A percentile compares a stretch with the other conserved stretches of the same genome.
phyloP scores from a whole-genome alignment of 2,797 vertebrate genomes.

The Rhadinocentrus ornatus region DNA sequence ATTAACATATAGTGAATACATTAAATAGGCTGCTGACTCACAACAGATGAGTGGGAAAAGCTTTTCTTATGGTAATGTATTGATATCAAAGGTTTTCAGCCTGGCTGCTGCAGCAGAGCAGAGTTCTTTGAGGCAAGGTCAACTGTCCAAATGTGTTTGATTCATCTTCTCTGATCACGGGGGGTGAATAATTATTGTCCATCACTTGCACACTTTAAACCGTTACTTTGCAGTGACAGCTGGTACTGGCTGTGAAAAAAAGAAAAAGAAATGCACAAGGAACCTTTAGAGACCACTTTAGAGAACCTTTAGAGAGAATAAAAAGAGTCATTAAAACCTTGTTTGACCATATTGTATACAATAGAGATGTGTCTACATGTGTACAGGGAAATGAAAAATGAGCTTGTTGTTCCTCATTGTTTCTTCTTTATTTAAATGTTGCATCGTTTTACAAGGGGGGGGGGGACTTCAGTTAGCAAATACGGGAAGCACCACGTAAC shows the following conservation, averaged over 20 bases:
- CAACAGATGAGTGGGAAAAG: neutral
- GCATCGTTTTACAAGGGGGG: slow-evolving; percentile 12
- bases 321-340: slow-evolving; percentile 22
- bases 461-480: slow-evolving; percentile 33
- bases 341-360: slow-evolving; percentile 26
- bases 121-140: slow-evolving; percentile 42
- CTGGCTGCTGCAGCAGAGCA: neutral
- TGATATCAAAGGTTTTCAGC: slow-evolving; percentile 19
- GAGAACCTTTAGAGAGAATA: no score
- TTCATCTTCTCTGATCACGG: slow-evolving; percentile 38
- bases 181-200: slow-evolving; percentile 45
- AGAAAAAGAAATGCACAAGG: neutral
- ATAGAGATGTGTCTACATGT: neutral
- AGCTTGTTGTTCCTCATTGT: slow-evolving; percentile 14
- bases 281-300: slow-evolving; percentile 28
- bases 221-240: slow-evolving; percentile 31
- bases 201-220: slow-evolving; percentile 24
- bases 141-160: slow-evolving; percentile 37
- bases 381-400: slow-evolving; percentile 34
- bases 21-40: neutral
- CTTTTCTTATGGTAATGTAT: neutral
- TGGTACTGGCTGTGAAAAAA: slow-evolving; percentile 12
- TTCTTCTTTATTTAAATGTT: slow-evolving; percentile 27
- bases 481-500: slow-evolving; percentile 31
- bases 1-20: neutral